Evolutionary conservation across 2,888 invertebrate genomes (phyloP), one percentile per base, ranked within the genome.

Genomic region (Gandaritis pyraliata): DNA sequence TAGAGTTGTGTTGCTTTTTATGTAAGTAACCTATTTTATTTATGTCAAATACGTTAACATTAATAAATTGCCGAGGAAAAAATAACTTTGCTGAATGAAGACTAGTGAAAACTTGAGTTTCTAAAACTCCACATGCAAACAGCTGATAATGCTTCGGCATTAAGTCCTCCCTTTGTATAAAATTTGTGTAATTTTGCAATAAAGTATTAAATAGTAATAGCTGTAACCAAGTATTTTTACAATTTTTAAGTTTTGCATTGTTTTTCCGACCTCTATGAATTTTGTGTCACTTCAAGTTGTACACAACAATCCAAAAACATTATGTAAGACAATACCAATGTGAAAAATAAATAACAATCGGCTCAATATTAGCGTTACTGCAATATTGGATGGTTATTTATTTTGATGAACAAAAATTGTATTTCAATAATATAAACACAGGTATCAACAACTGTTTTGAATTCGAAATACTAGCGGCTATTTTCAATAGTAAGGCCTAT

Each of bases 251-350:
- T 43, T 16, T 16, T 43, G 43, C 8, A 16, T 11, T 43, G 10
- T 16, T 6, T 43, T 16, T 16, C 11, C 8, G 11, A 38, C 10
- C 41, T 41, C 15, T 10, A 56, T 36, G 36, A 18, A 38, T 16
- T 49, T n/a, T 48, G 23, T 41, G 43, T 1, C 36, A 36, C 10
- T 43, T 51, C 46, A 16, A 15, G 11, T 29, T 48, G 30, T 53
- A 43, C 48, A 48, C 48, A 41, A 2, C 11, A n/a, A 55, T 63
- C 58, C 63, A 58, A 63, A 63, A 63, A 58, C 63, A 63, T 41
- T 33, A 63, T 23, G 63, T 58, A 58, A 63, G 47, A 55, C 63
- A 58, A 54, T 41, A 46, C 49, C 46, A 39, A 48, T 58, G 55
- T 63, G 23, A 55, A 58, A 58, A 51, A 51, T 63, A 51, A 58